Evolutionary conservation across 2,888 invertebrate genomes (phyloP).

Genomic region (Maniola hyperantus): DNA sequence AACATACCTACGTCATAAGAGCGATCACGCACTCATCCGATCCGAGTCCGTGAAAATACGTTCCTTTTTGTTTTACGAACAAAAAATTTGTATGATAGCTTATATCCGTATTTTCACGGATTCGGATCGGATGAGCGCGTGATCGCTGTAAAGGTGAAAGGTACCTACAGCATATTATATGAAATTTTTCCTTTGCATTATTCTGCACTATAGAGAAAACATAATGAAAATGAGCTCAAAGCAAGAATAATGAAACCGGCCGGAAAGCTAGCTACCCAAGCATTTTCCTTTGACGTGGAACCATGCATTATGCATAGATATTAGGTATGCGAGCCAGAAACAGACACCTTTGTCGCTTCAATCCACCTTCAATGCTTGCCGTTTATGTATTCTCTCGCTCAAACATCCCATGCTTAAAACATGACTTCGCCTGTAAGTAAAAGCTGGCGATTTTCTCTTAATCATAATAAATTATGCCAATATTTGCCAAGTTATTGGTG

Average conservation of each 20-base stretch:
- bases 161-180: too few species aligned
- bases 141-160: too few species aligned
- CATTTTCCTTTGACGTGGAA: conserved; percentile 9
- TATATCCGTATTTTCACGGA: too few species aligned
- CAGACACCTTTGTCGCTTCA: not conserved
- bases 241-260: conserved; percentile 5
- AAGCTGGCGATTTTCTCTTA: not conserved
- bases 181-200: not conserved
- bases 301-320: conserved; percentile 12
- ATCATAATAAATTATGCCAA: not conserved
- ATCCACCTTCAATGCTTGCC: not conserved
- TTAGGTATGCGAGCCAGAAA: not conserved
- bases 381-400: conserved; percentile 1
- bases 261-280: not conserved
- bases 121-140: too few species aligned
- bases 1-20: too few species aligned
- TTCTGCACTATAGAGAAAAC: not conserved
- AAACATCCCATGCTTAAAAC: conserved; percentile 2
- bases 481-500: too few species aligned
- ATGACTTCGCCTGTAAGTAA: not conserved
- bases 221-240: not conserved
- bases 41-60: too few species aligned
- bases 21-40: too few species aligned
- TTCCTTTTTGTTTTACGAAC: too few species aligned
- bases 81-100: too few species aligned